These are phyloP conservation scores for Cladorhizidae sp. DNA, from an alignment of 37 sponge, comb jelly and placozoan species.

Conservation along the genomic window DNA sequence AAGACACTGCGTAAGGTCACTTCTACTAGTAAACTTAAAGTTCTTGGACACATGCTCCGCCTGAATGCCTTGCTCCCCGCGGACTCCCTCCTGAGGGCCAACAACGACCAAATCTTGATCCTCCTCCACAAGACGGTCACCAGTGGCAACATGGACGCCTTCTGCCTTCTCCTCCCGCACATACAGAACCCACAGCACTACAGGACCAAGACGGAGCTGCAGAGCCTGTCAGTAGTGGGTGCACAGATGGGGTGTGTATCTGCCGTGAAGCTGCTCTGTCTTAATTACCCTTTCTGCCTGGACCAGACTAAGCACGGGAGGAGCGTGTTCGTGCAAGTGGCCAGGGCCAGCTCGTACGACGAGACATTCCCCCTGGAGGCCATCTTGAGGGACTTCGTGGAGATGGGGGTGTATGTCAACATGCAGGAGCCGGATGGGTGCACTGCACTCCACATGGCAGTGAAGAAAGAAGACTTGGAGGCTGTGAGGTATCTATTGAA, in stretches of 20 bases:
- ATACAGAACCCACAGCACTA: slow-evolving; percentile 19
- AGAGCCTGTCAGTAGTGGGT: slow-evolving; percentile 56
- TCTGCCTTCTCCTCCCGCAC: slow-evolving; percentile 50
- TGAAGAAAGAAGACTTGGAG: slow-evolving; percentile 4
- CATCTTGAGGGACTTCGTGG: slow-evolving; percentile 37
- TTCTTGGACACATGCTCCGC: slow-evolving; percentile 33
- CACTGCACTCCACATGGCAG: slow-evolving; percentile 66
- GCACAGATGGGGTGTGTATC: slow-evolving; percentile 52
- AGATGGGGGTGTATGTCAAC: slow-evolving; percentile 58
- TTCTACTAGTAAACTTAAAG: slow-evolving; percentile 4
- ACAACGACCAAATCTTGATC: slow-evolving; percentile 46
- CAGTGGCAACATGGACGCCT: slow-evolving; percentile 19
- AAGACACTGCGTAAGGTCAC: slow-evolving; percentile 22
- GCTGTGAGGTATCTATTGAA: slow-evolving; percentile 42
- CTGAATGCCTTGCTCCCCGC: slow-evolving; percentile 40
- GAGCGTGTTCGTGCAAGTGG: slow-evolving; percentile 39
- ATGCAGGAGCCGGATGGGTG: slow-evolving; percentile 58
- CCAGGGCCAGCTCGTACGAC: slow-evolving; percentile 11
- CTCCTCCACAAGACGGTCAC: slow-evolving; percentile 53
- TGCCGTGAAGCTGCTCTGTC: slow-evolving; percentile 50
- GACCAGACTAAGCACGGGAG: slow-evolving; percentile 59
- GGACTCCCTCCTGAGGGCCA: slow-evolving; percentile 31
- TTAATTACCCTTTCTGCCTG: slow-evolving; percentile 53
- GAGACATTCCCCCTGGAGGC: neutral
- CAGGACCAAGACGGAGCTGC: slow-evolving; percentile 38